phyloP scores from a whole-genome alignment of 64 coral and sea anemone genomes.

The Acropora tenuis region DNA sequence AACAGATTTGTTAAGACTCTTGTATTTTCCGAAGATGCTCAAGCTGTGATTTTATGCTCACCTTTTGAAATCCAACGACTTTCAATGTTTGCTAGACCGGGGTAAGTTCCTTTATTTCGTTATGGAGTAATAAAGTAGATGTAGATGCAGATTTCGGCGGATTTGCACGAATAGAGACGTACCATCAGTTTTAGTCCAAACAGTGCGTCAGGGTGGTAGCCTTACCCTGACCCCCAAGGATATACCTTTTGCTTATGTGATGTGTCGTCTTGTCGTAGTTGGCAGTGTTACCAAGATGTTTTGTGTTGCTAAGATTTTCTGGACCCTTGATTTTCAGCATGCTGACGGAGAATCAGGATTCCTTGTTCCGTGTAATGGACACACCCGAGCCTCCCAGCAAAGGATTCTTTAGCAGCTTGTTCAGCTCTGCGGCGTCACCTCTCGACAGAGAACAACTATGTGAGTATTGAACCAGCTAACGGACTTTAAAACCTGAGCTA shows the following conservation, averaged over 20 bases:
- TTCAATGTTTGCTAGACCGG: constrained; percentile 89
- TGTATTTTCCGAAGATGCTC: constrained; percentile 83
- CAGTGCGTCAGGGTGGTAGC: too few species aligned
- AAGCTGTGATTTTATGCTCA: constrained; percentile 89
- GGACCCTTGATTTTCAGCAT: constrained; percentile 11
- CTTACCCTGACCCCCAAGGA: too few species aligned
- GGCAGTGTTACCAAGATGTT: not conserved
- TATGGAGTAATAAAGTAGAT: too few species aligned
- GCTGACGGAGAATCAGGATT: constrained; percentile 66
- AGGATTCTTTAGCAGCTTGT: constrained; percentile 91
- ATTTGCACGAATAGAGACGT: too few species aligned
- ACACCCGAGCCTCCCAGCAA: constrained; percentile 80
- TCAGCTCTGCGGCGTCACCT: constrained; percentile 70
- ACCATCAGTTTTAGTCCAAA: too few species aligned
- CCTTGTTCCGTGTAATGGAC: constrained; percentile 81
- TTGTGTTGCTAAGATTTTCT: not conserved
- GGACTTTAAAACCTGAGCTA: not conserved
- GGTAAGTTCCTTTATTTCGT: constrained; percentile 47
- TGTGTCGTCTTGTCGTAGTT: too few species aligned
- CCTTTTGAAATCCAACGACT: constrained; percentile 87
- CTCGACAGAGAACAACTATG: constrained; percentile 88
- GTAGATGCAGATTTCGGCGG: too few species aligned
- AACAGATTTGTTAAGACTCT: constrained; percentile 83
- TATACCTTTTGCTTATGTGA: too few species aligned
- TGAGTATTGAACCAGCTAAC: constrained; percentile 3